A percentile compares a stretch with the other conserved stretches of the same genome.
Evolutionary conservation across 2,113 vertebrate genomes (phyloP).

Genomic region (Corvus cornix): DNA sequence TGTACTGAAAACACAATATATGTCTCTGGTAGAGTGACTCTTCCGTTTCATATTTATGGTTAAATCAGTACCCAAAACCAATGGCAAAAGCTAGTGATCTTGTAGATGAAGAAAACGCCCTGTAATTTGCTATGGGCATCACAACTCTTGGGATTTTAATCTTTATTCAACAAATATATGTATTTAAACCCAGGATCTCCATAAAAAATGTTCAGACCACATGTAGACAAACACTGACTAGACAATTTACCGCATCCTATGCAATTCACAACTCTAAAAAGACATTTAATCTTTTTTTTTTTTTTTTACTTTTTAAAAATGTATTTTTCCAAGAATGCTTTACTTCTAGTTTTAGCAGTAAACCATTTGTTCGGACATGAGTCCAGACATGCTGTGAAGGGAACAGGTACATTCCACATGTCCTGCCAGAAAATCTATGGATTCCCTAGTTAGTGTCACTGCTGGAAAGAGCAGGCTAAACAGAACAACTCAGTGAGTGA

Average conservation of each 20-base stretch:
- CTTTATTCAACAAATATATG: conserved; percentile 70
- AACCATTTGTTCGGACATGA: conserved; percentile 31
- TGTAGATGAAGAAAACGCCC: conserved; percentile 75
- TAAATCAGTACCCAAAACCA: conserved; percentile 72
- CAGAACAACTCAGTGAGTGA: background rate
- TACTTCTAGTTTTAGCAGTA: conserved; percentile 53
- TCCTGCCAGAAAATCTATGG: conserved; percentile 4
- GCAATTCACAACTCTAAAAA: conserved; percentile 69
- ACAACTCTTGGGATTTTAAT: conserved; percentile 71
- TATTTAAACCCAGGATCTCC: conserved; percentile 67
- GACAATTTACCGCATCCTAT: conserved; percentile 63
- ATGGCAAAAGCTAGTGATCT: conserved; percentile 76
- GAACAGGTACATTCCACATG: conserved; percentile 19
- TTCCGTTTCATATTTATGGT: conserved; percentile 64
- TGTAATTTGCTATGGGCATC: conserved; percentile 75
- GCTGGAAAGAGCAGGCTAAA: background rate
- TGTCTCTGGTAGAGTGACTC: conserved; percentile 47
- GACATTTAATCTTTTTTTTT: conserved; percentile 18
- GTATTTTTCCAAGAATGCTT: conserved; percentile 17
- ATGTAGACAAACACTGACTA: conserved; percentile 73
- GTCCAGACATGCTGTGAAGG: conserved; percentile 56
- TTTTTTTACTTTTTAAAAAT: background rate
- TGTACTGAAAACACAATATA: conserved; percentile 59
- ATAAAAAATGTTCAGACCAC: conserved; percentile 68
- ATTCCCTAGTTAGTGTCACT: background rate